Evolutionary conservation across 2,888 invertebrate species (phyloP).

Genomic region (Linyphia triangularis): DNA sequence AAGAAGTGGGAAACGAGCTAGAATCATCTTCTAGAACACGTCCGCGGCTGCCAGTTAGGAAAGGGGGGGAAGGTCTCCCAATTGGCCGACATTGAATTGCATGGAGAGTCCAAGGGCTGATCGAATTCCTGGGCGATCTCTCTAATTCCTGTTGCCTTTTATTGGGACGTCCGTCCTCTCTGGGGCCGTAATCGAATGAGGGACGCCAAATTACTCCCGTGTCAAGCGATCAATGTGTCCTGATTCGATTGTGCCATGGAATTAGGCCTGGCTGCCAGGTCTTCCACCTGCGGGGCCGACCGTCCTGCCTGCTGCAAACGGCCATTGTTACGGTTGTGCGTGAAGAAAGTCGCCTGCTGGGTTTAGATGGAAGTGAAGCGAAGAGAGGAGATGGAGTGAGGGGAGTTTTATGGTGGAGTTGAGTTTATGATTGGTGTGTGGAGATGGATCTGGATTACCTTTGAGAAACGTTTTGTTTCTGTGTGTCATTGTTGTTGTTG

Average conservation of each 20-base stretch:
- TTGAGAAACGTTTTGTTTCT: too few species aligned
- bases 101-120: slow-evolving; percentile 37
- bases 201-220: slow-evolving; percentile 72
- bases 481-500: too few species aligned
- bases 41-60: slow-evolving; percentile 52
- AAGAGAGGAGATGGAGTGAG: neutral
- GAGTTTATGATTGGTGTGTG: neutral
- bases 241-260: slow-evolving; percentile 72
- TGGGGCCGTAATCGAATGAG: slow-evolving; percentile 70
- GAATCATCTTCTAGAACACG: slow-evolving; percentile 1
- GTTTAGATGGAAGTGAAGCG: neutral
- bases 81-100: slow-evolving; percentile 66
- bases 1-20: neutral
- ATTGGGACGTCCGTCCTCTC: slow-evolving; percentile 36
- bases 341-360: neutral
- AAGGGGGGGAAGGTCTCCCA: slow-evolving; percentile 47
- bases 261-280: slow-evolving; percentile 54
- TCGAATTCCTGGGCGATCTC: slow-evolving; percentile 69
- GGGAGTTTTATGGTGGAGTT: neutral
- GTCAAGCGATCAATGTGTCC: slow-evolving; percentile 73
- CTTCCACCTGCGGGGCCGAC: slow-evolving; percentile 28
- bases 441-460: neutral
- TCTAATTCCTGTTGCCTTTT: slow-evolving; percentile 69
- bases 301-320: neutral
- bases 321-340: slow-evolving; percentile 2